Evolutionary conservation across 1,140 invertebrate species (phyloP).

Genomic region (Sycophaga agraensis): DNA sequence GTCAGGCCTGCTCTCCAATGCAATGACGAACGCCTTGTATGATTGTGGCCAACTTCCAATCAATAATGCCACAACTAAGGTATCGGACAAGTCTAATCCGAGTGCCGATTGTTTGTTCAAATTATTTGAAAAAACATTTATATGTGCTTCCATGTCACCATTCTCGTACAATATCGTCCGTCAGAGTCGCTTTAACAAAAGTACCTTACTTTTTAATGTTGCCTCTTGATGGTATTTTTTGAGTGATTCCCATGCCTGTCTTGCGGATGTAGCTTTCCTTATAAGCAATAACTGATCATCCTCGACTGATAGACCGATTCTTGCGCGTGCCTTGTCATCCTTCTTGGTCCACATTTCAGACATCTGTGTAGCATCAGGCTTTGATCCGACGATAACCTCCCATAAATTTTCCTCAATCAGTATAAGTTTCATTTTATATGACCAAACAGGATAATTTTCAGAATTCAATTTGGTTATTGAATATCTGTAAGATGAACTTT

Average conservation of each 20-base stretch:
- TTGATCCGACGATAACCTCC: no score
- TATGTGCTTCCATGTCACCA: background rate
- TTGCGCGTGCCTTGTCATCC: no score
- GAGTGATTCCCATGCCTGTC: slow-evolving; percentile 13
- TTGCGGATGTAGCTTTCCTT: no score
- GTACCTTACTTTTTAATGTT: background rate
- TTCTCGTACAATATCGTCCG: background rate
- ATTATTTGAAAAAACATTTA: background rate
- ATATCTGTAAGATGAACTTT: no score
- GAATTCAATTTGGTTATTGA: no score
- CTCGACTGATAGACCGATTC: no score
- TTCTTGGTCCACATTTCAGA: no score
- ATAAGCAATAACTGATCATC: no score
- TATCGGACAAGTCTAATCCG: slow-evolving; percentile 1
- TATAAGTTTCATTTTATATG: no score
- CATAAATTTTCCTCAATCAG: no score
- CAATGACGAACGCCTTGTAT: background rate
- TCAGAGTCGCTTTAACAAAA: background rate
- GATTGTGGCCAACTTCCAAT: slow-evolving; percentile 12
- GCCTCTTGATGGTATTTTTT: slow-evolving; percentile 19
- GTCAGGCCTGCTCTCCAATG: slow-evolving; percentile 27
- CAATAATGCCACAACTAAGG: slow-evolving; percentile 20
- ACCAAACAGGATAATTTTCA: no score
- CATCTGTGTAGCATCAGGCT: no score
- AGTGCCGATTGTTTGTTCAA: background rate